Base-by-base conservation (phyloP, 2,797 vertebrate genomes). In the Sebastes nivosus region DNA sequence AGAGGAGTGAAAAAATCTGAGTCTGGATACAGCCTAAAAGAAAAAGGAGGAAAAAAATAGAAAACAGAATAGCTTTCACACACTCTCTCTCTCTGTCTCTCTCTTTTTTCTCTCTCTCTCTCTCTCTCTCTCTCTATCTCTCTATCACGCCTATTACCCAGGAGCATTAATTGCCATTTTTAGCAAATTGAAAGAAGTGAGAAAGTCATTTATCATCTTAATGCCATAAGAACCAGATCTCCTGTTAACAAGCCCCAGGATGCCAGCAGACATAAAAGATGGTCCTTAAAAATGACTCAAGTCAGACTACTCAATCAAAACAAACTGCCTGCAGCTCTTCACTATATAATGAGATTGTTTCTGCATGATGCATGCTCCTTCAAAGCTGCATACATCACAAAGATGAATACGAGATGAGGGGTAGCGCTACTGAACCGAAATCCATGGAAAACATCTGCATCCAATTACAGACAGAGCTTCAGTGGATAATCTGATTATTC, bases 121-220 rank as follows among this genome's bases (percentile, higher is more conserved):
- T 25, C 25, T 25, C 25, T 25, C 25, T 25, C 25, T 25, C 25
- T 25, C 3, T 25, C 25, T 25, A 3, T n/a, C 42, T 50, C 38
- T 34, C 34, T 27, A 6, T 36, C 65, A 12, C 61, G 38, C 68
- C 69, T 22, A 34, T 55, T 55, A 60, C 84, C 74, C 78, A 18
- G 38, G 61, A 79, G 86, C 81, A 79, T 79, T 88, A 80, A 69
- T 63, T 79, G 60, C 79, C 75, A 82, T 85, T 88, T 92, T 87
- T 80, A 85, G 84, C 78, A 80, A 75, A 75, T 55, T 68, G 73
- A 75, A 67, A 72, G 61, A 61, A 24, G 55, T 63, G 46, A 83
- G 71, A 75, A 80, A 81, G 80, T 46, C 22, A 88, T 94, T 87
- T 72, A 86, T 88, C 79, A 83, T 88, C 66, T 67, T 84, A 85